phyloP scores from a whole-genome alignment of 2,113 vertebrate species.

The Vanacampus margaritifer region DNA sequence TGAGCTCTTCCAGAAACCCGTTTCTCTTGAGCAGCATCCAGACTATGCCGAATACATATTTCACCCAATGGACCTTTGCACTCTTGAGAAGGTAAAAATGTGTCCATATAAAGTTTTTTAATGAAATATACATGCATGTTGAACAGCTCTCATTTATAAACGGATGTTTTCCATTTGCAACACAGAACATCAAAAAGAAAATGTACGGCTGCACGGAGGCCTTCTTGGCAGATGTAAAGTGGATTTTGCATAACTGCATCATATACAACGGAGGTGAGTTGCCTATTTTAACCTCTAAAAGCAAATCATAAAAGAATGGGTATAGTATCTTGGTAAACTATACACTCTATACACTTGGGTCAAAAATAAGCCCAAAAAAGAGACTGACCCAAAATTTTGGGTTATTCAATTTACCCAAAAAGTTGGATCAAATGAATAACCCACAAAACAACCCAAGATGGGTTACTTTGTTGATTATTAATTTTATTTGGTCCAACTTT shows the following conservation, averaged over 20 bases:
- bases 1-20: slow-evolving; percentile 97
- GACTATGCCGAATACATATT: slow-evolving; percentile 99
- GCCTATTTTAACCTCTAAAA: not conserved
- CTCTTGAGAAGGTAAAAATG: slow-evolving; percentile 88
- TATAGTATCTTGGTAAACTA: too few species aligned
- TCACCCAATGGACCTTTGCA: slow-evolving; percentile 98
- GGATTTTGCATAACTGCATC: slow-evolving; percentile 99
- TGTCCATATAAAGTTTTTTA: not conserved
- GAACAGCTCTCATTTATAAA: slow-evolving; percentile 3
- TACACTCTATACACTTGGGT: too few species aligned
- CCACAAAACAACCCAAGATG: too few species aligned
- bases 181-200: slow-evolving; percentile 95
- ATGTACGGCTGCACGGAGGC: slow-evolving; percentile 99
- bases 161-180: slow-evolving; percentile 15
- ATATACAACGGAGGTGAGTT: slow-evolving; percentile 95
- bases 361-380: too few species aligned
- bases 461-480: too few species aligned
- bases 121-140: too few species aligned
- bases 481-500: too few species aligned
- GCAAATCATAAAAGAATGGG: not conserved
- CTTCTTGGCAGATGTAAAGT: slow-evolving; percentile 96
- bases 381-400: too few species aligned
- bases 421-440: too few species aligned
- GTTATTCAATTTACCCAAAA: too few species aligned
- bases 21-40: slow-evolving; percentile 94